Evolutionary conservation across 2,113 vertebrate species (phyloP), one percentile per base, ranked within the genome.

Genomic region (Neolamprologus fasciatus): DNA sequence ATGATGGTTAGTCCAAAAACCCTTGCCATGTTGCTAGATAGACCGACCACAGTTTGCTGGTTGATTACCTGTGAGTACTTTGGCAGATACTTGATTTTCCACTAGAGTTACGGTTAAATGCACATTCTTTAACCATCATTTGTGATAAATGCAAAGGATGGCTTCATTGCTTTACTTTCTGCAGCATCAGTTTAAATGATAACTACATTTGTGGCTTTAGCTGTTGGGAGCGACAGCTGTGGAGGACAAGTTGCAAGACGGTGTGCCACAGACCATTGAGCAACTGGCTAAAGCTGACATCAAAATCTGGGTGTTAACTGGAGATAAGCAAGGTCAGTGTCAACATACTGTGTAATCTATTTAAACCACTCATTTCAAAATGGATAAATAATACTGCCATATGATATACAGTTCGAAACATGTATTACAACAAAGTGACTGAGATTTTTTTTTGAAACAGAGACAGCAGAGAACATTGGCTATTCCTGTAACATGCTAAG

Each of bases 221-320:
- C 89, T 98, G 40, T 73, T 98, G 90, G 98, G 98, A 78, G 96
- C 98, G 5, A 98, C 98, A 40, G 98, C 98, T 0, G 97, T 99
- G 71, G 98, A 99, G 93, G 98, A 99, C 96, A 99, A 99, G 93
- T 93, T 99, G n/a, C 98, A 99, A 86, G 97, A 98, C 0, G 97
- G 97, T 1, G 98, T 99, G 0, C 98, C 98, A 53, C 97, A 99
- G 93, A 98, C 98, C 28, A 97, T 99, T 10, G 95, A 97, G 91
- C 97, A 95, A 61, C 97, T 99, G 87, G 96, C 94, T 68, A 97
- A 97, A 95, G 98, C 98, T n/a, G 96, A 96, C 90, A 98, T 99
- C 88, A 99, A 98, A 93, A 97, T 99, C 76, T 99, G 98, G 98
- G 97, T 99, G 86, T 95, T 99, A 55, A 99, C 98, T 14, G 98